These are phyloP conservation scores for Alviniconcha strummeri DNA, from an alignment of 2,888 invertebrate genomes.

Conservation along the genomic window DNA sequence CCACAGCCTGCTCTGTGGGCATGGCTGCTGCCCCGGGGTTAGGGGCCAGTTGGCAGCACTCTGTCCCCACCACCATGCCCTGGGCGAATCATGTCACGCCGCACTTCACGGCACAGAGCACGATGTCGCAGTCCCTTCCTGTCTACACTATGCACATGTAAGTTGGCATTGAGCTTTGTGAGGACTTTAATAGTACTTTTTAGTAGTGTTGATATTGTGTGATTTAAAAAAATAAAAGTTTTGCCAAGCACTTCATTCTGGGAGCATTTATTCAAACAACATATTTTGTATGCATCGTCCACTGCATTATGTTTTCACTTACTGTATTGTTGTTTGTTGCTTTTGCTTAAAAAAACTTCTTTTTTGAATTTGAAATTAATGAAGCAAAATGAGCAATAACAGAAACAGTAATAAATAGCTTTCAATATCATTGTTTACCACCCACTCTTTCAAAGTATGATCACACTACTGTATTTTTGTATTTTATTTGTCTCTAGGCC, in stretches of 20 bases:
- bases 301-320: not conserved
- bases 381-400: too few relatives aligned
- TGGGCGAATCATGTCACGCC: constrained; percentile 37
- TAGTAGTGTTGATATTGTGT: not conserved
- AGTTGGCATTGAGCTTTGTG: constrained; percentile 23
- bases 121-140: constrained; percentile 7
- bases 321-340: not conserved
- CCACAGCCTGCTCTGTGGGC: constrained; percentile 32
- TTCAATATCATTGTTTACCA: too few relatives aligned
- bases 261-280: not conserved
- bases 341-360: not conserved
- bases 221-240: too few relatives aligned
- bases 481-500: not conserved
- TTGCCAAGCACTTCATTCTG: too few relatives aligned
- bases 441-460: too few relatives aligned
- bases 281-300: not conserved
- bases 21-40: constrained; percentile 43
- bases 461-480: too few relatives aligned
- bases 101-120: constrained; percentile 30
- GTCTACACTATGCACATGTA: constrained; percentile 12
- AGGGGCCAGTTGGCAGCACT: constrained; percentile 52
- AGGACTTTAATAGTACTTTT: not conserved
- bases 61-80: constrained; percentile 51
- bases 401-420: too few relatives aligned
- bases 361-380: too few relatives aligned